Evolutionary conservation across 2,797 vertebrate species (phyloP).

Genomic region (Alauda arvensis): DNA sequence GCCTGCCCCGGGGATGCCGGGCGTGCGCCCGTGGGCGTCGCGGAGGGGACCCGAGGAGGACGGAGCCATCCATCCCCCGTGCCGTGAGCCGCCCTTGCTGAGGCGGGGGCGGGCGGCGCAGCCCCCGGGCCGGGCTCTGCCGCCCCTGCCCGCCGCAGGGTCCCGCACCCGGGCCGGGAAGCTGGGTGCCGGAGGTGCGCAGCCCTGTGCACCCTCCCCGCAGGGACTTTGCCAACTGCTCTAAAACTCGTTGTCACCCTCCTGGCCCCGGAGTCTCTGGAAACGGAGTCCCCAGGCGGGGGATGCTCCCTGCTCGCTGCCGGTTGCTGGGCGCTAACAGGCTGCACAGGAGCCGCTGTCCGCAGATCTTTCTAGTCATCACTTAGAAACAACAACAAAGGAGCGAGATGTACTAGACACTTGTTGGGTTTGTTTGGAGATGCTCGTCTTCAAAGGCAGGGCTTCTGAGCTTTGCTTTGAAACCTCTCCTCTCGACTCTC

Average conservation of each 20-base stretch:
- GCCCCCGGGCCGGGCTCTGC: neutral
- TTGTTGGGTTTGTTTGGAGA: constrained; percentile 46
- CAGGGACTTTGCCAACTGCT: constrained; percentile 7
- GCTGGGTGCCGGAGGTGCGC: neutral
- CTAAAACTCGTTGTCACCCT: neutral
- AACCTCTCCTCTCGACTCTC: neutral
- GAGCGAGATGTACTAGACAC: neutral
- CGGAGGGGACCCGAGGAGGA: neutral
- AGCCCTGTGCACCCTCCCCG: neutral
- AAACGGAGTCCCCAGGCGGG: neutral
- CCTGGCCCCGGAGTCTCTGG: neutral
- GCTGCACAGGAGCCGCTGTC: neutral
- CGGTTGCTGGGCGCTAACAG: neutral
- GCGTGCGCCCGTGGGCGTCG: neutral
- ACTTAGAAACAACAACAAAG: neutral
- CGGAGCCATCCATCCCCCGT: neutral
- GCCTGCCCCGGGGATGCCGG: neutral
- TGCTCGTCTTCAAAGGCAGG: neutral
- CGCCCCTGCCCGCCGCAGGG: neutral
- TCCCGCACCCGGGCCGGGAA: neutral
- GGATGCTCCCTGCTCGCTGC: neutral
- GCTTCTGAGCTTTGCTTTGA: neutral
- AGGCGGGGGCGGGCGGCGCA: neutral
- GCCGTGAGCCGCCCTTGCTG: neutral
- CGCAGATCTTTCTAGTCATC: constrained; percentile 21